Evolutionary conservation across 2,113 vertebrate genomes (phyloP).

Genomic region (Eptesicus fuscus): DNA sequence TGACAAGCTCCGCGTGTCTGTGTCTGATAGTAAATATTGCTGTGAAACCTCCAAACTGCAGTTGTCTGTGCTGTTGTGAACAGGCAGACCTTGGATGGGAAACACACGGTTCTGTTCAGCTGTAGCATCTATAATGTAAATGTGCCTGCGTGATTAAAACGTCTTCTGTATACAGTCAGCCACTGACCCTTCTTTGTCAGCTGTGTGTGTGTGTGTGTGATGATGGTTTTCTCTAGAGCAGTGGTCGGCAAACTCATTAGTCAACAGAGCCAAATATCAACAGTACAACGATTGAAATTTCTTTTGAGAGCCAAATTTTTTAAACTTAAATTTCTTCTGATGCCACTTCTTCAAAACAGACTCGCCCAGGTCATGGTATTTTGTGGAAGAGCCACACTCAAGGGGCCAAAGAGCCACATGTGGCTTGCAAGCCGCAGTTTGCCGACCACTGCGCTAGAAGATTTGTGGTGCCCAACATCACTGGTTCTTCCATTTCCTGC

Average conservation of each 20-base stretch:
- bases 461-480: too few relatives aligned
- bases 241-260: too few relatives aligned
- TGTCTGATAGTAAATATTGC: background rate
- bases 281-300: too few relatives aligned
- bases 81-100: background rate
- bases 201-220: background rate
- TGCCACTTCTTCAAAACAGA: too few relatives aligned
- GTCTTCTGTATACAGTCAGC: background rate
- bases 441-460: too few relatives aligned
- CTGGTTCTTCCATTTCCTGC: background rate
- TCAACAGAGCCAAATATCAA: too few relatives aligned
- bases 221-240: background rate
- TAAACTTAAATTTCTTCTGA: too few relatives aligned
- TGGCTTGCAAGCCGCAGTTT: too few relatives aligned
- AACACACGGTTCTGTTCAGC: background rate
- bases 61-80: background rate
- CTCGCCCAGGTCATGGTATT: too few relatives aligned
- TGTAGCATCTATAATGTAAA: background rate
- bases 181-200: background rate
- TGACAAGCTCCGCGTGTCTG: background rate
- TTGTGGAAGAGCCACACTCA: too few relatives aligned
- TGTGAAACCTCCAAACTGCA: background rate
- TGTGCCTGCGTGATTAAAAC: slow-evolving; percentile 54
- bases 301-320: too few relatives aligned
- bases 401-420: too few relatives aligned